Base-by-base conservation (phyloP, 1,140 invertebrate species). In the Drosophila mauritiana region DNA sequence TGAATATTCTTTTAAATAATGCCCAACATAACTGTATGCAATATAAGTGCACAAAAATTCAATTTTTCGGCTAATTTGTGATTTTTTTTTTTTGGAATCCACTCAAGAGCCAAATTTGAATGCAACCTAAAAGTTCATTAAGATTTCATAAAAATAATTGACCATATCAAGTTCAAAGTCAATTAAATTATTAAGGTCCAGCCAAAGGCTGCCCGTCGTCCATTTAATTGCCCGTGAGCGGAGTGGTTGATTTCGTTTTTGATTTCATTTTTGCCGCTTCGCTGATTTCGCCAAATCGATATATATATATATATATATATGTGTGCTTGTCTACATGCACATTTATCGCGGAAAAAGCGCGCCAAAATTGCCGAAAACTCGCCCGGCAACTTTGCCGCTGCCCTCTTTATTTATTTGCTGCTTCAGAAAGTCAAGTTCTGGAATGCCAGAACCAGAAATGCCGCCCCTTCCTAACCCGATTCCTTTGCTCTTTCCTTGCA, bases 231-330 rank as follows among this genome's bases (percentile, higher is more conserved):
- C 42, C 25, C 5, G 67, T 34, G 27, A 40, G 27, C 36, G 22
- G 48, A 68, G 64, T 64, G 64, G 59, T 73, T 51, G 62, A 15
- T 10, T 53, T 40, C 13, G 34, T 57, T 43, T 58, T 58, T 55
- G 61, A 81, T 74, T 83, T 80, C 62, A 84, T 80, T 80, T 80
- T 72, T 84, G 76, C 81, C 51, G 80, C 81, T 73, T 85, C 62
- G 61, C 57, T 84, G 72, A 84, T 52, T 51, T 73, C 55, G 36
- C 67, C 37, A 40, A 51, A 67, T 65, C 63, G 48, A 67, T 52
- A 54, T 31, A 31, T 45, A 34, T 25, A 20, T 48, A 22, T 6
- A 31, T 31, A 8, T 37, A 40, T 34, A 54, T 34, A 53, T 61
- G 42, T 31, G 27, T 46, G 61, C 34, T 39, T 45, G 4, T 39